Evolutionary conservation across 2,113 vertebrate species (phyloP), one percentile per base, ranked within the genome.

Genomic region (Megalops atlanticus): DNA sequence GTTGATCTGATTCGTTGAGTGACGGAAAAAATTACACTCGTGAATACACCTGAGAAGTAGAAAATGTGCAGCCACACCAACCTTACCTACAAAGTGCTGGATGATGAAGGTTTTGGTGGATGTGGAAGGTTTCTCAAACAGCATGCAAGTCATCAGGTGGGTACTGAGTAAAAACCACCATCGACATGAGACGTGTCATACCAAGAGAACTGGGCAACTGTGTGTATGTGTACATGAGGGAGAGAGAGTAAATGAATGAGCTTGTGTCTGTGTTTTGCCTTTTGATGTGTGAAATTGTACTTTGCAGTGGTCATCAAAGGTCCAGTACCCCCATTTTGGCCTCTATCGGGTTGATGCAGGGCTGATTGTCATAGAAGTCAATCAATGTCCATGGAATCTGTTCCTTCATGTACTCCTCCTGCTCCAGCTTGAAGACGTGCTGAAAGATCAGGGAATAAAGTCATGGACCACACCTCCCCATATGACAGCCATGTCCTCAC

Each of bases 311-410:
- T 99, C 98, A 75, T 99, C 98, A 76, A 83, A 99, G 94, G 90
- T 99, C 98, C 88, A 99, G 92, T 91, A 99, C 76, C 18, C 98
- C 98, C 94, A 99, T 91, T 93, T 98, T 99, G 83, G 97, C 96
- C 82, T 99, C 98, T 88, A 99, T 99, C 84, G 99, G 96, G 89
- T 99, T 99, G 87, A 99, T 99, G 89, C 98, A 99, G 21, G 98
- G 98, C 87, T 99, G 98, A 92, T 99, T 99, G 92, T 99, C 98
- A 0, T 99, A 99, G 89, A 99, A 99, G 91, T 99, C 98, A 41
- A 99, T 99, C 84, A 99, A 94, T 73, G 98, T 99, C 98, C 98
- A 99, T 0, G 98, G 98, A 85, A 99, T 99, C 93, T 99, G 95
- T 89, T 99, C 98, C 87, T 94, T 97, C 98, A 99, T 98, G 83